Conservation (phyloP, 2,888 invertebrate genomes). For the Dicyrtoma fusca region DNA sequence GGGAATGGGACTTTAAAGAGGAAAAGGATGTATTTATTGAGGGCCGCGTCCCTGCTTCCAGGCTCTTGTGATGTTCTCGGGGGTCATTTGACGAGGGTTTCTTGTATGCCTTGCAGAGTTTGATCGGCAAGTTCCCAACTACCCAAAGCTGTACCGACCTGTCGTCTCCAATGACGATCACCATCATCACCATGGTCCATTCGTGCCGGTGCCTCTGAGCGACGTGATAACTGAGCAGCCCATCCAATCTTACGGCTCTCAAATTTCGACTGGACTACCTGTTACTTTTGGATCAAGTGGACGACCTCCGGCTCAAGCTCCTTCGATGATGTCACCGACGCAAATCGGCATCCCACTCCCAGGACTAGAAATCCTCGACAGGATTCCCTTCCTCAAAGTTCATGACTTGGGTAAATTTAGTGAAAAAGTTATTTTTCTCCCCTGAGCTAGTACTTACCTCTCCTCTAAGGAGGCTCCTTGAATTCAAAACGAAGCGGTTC, state of each 20-base stretch:
- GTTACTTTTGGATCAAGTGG: conserved; percentile 44
- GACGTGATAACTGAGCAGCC: conserved; percentile 56
- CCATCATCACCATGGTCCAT: conserved; percentile 43
- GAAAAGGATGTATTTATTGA: too few relatives aligned
- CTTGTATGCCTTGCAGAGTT: conserved; percentile 44
- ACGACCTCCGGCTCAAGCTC: conserved; percentile 25
- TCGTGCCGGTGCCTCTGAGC: conserved; percentile 50
- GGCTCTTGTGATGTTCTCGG: neutral
- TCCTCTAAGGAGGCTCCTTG: too few relatives aligned
- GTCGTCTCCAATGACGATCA: conserved; percentile 46
- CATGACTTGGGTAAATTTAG: conserved; percentile 51
- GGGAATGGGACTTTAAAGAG: too few relatives aligned
- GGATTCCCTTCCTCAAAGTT: conserved; percentile 55
- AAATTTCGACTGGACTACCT: conserved; percentile 54
- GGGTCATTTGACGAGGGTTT: neutral
- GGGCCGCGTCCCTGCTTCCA: neutral
- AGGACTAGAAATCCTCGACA: conserved; percentile 55
- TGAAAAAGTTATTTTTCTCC: conserved; percentile 7
- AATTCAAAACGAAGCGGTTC: too few relatives aligned
- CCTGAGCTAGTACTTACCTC: neutral
- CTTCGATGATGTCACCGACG: conserved; percentile 35
- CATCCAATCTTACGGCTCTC: conserved; percentile 54
- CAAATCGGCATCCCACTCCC: conserved; percentile 54
- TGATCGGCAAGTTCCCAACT: conserved; percentile 52
- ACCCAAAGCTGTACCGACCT: conserved; percentile 54